Evolutionary conservation across 2,888 invertebrate species (phyloP), one percentile per base, ranked within the genome.

Genomic region (Drosophila anomelani): DNA sequence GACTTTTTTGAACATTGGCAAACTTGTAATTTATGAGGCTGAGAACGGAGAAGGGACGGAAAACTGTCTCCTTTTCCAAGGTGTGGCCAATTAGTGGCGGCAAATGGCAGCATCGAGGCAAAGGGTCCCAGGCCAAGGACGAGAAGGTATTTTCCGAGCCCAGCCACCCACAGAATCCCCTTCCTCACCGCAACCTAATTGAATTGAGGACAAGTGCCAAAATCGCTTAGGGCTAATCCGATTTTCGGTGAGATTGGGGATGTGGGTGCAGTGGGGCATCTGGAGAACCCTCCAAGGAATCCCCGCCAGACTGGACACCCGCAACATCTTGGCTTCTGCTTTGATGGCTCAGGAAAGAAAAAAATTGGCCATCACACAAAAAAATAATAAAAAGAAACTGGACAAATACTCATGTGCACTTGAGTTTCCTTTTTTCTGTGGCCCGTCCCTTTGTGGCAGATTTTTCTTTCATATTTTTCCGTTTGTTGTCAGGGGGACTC

Each of bases 201-300:
- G 89, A 89, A 91, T 90, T 82, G 87, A 70, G 82, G 79, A 82
- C 81, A 78, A 90, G 90, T 89, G 90, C 77, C 81, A 86, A 90
- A 90, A 88, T 88, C 87, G 85, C 76, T 89, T 82, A 80, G 76
- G 81, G 80, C 82, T 92, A 92, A 92, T 90, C 92, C 89, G 91
- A 91, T 92, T 86, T 92, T 91, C 75, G 82, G 85, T 34, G 39
- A 63, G 87, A 88, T 90, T 56, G 73, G 67, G 17, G n/a, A 36
- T 87, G 90, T 60, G 73, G 64, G 32, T 23, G 44, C 15, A 23
- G 60, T 8, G 61, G 36, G 17, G 39, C 4, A 39, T 17, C 34
- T 54, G 41, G 39, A 54, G 60, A 70, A 69, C 61, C 39, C 67
- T 59, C 74, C 53, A 73, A 75, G 64, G 55, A 62, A 71, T 47